Evolutionary conservation across 2,797 vertebrate species (phyloP), one percentile per base, ranked within the genome.

Genomic region (Cetoscarus ocellatus): DNA sequence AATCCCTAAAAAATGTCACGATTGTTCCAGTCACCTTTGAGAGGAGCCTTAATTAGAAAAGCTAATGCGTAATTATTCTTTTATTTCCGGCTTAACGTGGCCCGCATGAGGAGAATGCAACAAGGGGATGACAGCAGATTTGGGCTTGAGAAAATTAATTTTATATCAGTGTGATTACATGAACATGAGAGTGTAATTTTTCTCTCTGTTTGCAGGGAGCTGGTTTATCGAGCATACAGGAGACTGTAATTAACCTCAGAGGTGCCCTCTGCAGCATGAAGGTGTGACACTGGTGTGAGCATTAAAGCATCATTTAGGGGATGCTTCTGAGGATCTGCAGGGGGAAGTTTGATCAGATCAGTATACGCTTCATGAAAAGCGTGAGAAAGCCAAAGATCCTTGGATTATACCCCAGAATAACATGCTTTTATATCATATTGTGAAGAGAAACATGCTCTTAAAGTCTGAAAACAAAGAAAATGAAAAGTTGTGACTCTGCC

Each of bases 1-100:
- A 83, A 86, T 86, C 81, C 54, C 58, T 36, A 8, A 40, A 79
- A 86, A 73, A 71, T 59, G 27, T 48, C 62, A 77, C 77, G 67
- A 83, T 67, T 15, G 49, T 79, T 82, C 75, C 61, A 65, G 61
- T 89, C 83, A 90, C 85, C 80, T 82, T 65, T 73, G 80, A 88
- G 75, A 82, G 67, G 55, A 71, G 66, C 50, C 64, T 80, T 86
- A 87, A 91, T 90, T 83, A 86, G 67, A 79, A 80, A 71, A 5
- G 3, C 35, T 80, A 77, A 86, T 70, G 68, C 50, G 0, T 74
- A 75, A 85, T 87, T 84, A 77, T 67, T 85, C 70, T 74, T 86
- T 87, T 87, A 83, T 87, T 82, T 83, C 40, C 27, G 8, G 62
- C 19, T 82, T 80, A 74, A 70, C 40, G 0, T 52, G 61, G 61